These are phyloP conservation scores for Andrena flavipes DNA, from an alignment of 2,888 invertebrate genomes.

Conservation along the genomic window DNA sequence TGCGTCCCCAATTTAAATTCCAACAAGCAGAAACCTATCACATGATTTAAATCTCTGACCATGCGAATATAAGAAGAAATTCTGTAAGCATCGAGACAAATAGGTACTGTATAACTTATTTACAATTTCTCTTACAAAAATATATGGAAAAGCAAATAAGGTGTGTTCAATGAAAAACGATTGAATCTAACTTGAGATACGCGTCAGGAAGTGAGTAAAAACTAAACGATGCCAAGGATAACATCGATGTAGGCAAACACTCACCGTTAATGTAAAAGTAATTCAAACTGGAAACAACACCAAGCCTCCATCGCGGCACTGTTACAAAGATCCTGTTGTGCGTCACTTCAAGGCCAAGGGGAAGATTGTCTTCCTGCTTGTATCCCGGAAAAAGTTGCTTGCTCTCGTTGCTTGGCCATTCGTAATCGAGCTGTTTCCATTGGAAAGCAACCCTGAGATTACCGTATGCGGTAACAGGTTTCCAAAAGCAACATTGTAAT, in stretches of 20 bases:
- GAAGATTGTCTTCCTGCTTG: constrained; percentile 88
- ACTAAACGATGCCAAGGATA: not conserved
- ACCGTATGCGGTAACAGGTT: constrained; percentile 24
- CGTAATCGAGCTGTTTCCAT: constrained; percentile 91
- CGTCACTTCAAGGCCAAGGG: constrained; percentile 91
- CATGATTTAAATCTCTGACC: too few relatives aligned
- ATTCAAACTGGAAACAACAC: constrained; percentile 91
- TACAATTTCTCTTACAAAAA: not conserved
- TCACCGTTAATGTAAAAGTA: constrained; percentile 90
- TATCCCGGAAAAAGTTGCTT: constrained; percentile 82
- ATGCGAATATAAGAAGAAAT: too few relatives aligned
- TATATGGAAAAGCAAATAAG: not conserved
- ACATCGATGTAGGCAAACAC: not conserved
- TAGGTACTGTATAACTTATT: not conserved
- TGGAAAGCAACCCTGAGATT: constrained; percentile 81
- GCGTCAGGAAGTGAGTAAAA: not conserved
- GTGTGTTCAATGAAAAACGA: too few relatives aligned
- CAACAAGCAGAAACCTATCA: too few relatives aligned
- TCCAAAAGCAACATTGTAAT: constrained; percentile 31
- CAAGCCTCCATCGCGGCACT: constrained; percentile 90
- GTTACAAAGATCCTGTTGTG: constrained; percentile 90
- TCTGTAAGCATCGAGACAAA: too few relatives aligned
- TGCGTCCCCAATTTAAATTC: too few relatives aligned
- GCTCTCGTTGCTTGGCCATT: constrained; percentile 87
- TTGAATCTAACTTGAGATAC: not conserved